A percentile compares a stretch with the other conserved stretches of the same genome.
phyloP scores from a whole-genome alignment of 2,888 invertebrate species.

The Caenorhabditis becei region DNA sequence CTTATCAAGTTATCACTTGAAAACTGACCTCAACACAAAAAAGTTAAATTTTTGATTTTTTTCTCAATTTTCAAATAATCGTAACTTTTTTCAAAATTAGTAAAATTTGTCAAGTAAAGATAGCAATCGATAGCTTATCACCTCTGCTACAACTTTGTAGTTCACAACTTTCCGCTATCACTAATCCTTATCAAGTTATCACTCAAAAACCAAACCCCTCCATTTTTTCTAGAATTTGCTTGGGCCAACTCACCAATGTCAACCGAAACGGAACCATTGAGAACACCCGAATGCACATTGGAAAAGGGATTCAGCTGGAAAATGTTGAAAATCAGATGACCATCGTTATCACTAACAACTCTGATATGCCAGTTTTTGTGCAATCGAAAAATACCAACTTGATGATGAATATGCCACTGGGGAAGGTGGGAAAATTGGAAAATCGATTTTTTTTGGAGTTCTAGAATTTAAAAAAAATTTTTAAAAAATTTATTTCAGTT shows the following conservation, averaged over 20 bases:
- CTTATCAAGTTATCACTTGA: too few species aligned
- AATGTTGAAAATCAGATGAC: conserved; percentile 37
- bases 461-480: too few species aligned
- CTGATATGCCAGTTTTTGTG: conserved; percentile 88
- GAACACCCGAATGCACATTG: conserved; percentile 97
- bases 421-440: conserved; percentile 42
- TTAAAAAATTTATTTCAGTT: too few species aligned
- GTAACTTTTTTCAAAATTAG: too few species aligned
- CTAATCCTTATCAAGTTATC: too few species aligned
- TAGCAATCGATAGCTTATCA: too few species aligned
- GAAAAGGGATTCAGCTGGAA: conserved; percentile 86
- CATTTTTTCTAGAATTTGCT: conserved; percentile 90
- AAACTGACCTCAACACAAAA: too few species aligned
- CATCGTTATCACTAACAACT: conserved; percentile 47
- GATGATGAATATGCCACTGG: conserved; percentile 42
- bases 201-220: neutral
- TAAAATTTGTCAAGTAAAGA: too few species aligned
- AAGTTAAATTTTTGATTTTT: too few species aligned
- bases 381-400: conserved; percentile 84
- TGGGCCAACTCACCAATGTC: conserved; percentile 97
- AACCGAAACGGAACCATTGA: conserved; percentile 99
- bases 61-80: conserved; percentile 7
- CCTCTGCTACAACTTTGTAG: too few species aligned
- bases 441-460: too few species aligned
- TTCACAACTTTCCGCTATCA: too few species aligned